Evolutionary conservation across 1,140 invertebrate species (phyloP).

Genomic region (Sinella curviseta): DNA sequence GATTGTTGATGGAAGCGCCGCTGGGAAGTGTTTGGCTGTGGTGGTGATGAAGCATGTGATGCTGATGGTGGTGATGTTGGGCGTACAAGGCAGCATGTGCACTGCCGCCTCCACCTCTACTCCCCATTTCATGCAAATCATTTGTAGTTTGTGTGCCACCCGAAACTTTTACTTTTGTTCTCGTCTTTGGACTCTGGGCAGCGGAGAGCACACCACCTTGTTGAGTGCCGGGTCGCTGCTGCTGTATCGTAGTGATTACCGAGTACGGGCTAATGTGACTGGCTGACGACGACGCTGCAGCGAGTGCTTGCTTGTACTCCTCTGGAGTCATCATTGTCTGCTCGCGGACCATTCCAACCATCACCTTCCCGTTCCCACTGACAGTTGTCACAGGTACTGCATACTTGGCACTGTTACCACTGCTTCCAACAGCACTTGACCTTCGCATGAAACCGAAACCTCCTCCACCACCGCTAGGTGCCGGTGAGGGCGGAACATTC

Average conservation of each 20-base stretch:
- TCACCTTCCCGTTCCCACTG: slow-evolving; percentile 1
- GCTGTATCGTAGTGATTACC: slow-evolving; percentile 16
- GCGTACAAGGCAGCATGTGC: slow-evolving; percentile 12
- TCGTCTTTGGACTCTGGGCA: slow-evolving; percentile 41
- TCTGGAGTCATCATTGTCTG: slow-evolving; percentile 33
- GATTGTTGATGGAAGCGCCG: not conserved
- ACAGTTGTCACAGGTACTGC: slow-evolving; percentile 1
- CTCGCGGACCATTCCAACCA: slow-evolving; percentile 24
- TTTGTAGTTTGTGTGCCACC: slow-evolving; percentile 85
- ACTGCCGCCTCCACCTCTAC: not conserved
- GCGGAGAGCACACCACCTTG: not conserved
- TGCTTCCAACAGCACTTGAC: not conserved
- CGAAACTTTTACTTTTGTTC: slow-evolving; percentile 74
- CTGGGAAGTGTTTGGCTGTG: slow-evolving; percentile 29
- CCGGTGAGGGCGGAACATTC: not conserved
- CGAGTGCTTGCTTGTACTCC: slow-evolving; percentile 70
- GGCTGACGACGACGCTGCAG: slow-evolving; percentile 67
- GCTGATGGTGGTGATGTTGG: slow-evolving; percentile 24
- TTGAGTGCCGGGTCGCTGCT: not conserved
- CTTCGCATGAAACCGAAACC: slow-evolving; percentile 19
- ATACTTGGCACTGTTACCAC: not conserved
- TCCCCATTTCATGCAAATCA: slow-evolving; percentile 61
- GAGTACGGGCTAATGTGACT: slow-evolving; percentile 29
- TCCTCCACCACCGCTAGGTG: slow-evolving; percentile 4
- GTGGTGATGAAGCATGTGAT: slow-evolving; percentile 54